Evolutionary conservation across 2,113 vertebrate genomes (phyloP).

Genomic region (Hemicordylus capensis): DNA sequence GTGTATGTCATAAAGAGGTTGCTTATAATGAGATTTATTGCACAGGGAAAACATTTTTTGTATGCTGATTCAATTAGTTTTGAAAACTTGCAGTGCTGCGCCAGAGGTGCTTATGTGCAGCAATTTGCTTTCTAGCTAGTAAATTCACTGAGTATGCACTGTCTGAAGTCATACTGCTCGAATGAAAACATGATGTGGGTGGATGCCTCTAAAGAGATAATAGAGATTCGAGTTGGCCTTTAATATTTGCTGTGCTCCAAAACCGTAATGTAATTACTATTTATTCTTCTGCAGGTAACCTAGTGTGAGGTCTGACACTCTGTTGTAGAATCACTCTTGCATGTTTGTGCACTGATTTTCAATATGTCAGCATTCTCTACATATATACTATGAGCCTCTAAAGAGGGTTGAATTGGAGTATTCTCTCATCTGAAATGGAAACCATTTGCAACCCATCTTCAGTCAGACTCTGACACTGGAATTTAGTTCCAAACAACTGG

Average conservation of each 20-base stretch:
- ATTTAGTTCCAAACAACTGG: not conserved
- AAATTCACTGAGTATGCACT: not conserved
- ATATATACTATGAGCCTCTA: not conserved
- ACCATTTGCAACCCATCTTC: not conserved
- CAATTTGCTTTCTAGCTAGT: slow-evolving; percentile 10
- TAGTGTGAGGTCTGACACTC: not conserved
- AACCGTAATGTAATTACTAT: slow-evolving; percentile 3
- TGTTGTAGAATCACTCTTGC: not conserved
- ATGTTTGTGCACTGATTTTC: not conserved
- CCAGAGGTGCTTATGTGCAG: slow-evolving; percentile 4
- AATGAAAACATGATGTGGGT: slow-evolving; percentile 20
- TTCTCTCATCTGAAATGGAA: not conserved
- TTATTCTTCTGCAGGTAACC: not conserved
- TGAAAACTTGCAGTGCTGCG: slow-evolving; percentile 4
- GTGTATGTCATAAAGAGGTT: slow-evolving; percentile 9
- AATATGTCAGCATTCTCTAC: not conserved
- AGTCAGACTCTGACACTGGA: not conserved
- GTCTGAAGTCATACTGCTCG: not conserved
- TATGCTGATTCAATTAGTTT: slow-evolving; percentile 39
- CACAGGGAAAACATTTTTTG: slow-evolving; percentile 25
- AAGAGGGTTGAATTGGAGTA: not conserved
- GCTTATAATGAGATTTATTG: slow-evolving; percentile 31
- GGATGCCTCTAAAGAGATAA: not conserved
- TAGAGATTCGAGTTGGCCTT: not conserved
- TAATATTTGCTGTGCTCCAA: not conserved